phyloP scores from a whole-genome alignment of 2,797 vertebrate genomes.

The Carcharodon carcharias region DNA sequence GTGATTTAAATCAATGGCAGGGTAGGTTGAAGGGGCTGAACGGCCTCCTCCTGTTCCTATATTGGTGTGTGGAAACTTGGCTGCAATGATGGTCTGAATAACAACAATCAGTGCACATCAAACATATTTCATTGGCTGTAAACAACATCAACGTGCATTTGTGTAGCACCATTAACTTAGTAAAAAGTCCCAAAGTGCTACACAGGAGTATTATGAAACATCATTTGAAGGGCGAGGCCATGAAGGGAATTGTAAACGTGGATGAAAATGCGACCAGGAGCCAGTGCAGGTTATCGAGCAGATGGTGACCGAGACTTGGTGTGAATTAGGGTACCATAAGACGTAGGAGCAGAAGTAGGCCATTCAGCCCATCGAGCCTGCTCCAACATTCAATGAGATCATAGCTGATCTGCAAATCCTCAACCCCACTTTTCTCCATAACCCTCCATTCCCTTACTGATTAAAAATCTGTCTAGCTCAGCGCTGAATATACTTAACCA shows the following conservation, averaged over 20 bases:
- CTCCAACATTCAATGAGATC: no score
- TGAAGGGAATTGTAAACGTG: neutral
- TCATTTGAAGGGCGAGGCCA: neutral
- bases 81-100: neutral
- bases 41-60: neutral
- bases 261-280: neutral
- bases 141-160: neutral
- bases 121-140: neutral
- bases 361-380: no score
- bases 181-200: neutral
- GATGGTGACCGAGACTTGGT: neutral
- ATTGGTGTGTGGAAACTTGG: neutral
- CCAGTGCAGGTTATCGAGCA: neutral
- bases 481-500: no score
- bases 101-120: neutral
- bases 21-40: neutral
- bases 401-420: no score
- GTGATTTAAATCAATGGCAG: neutral
- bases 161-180: neutral
- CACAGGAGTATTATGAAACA: neutral
- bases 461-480: no score
- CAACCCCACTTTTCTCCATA: no score
- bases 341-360: no score
- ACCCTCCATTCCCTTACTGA: no score
- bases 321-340: neutral